These are phyloP conservation scores for Eueremaeus valkanovi DNA, from an alignment of 2,888 invertebrate genomes.

Conservation along the genomic window DNA sequence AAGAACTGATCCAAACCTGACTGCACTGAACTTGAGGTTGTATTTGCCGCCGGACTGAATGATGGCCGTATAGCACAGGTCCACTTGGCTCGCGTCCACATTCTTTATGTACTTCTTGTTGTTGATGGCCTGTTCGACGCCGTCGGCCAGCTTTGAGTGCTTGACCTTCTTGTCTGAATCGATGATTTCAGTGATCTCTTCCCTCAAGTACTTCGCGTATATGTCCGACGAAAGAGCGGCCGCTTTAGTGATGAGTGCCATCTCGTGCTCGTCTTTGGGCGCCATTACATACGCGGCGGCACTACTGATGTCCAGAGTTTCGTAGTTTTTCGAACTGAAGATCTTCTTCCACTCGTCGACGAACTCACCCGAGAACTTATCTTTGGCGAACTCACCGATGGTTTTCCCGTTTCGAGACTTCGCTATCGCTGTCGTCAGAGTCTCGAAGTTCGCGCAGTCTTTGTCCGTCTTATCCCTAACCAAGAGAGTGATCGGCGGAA, in stretches of 20 bases:
- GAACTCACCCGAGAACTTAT: constrained; percentile 88
- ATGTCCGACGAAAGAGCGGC: constrained; percentile 88
- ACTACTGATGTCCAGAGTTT: constrained; percentile 78
- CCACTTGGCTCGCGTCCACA: constrained; percentile 80
- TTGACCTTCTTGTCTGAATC: constrained; percentile 98
- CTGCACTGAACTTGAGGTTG: constrained; percentile 91
- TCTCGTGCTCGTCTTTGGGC: constrained; percentile 88
- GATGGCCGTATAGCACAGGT: constrained; percentile 98
- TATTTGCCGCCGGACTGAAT: constrained; percentile 99
- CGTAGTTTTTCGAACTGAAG: constrained; percentile 72
- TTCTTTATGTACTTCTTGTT: constrained; percentile 93
- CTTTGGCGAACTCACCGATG: constrained; percentile 85
- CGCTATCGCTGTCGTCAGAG: constrained; percentile 72
- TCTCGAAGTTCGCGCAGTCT: constrained; percentile 73
- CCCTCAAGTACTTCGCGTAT: constrained; percentile 91
- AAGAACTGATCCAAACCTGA: constrained; percentile 53
- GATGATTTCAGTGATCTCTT: constrained; percentile 97
- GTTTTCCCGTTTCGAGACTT: constrained; percentile 81
- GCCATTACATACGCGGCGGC: constrained; percentile 82
- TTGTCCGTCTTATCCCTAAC: constrained; percentile 84
- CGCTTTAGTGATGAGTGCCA: constrained; percentile 84
- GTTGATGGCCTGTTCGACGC: constrained; percentile 85
- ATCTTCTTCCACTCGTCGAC: constrained; percentile 82
- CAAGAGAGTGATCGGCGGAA: constrained; percentile 79
- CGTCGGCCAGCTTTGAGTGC: constrained; percentile 89